These are phyloP conservation scores for Dexiosoma caninum DNA, from an alignment of 2,888 invertebrate genomes.

Conservation along the genomic window DNA sequence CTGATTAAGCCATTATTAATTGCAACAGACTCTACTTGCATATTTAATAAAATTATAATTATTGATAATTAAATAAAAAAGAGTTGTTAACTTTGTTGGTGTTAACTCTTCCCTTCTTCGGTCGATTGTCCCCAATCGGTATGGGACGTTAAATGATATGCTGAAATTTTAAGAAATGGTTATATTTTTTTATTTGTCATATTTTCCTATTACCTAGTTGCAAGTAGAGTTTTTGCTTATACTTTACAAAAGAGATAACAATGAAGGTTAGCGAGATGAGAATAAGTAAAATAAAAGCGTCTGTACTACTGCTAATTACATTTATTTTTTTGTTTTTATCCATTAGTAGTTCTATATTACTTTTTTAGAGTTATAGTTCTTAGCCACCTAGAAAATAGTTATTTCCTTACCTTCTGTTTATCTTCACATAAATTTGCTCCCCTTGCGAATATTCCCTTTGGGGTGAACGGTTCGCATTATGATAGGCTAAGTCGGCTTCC, in stretches of 20 bases:
- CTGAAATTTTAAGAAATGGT: not conserved
- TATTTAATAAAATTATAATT: not conserved
- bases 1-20: not conserved
- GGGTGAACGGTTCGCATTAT: not conserved
- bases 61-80: not conserved
- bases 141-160: too few species aligned
- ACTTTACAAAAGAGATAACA: not conserved
- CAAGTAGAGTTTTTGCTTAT: not conserved
- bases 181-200: not conserved
- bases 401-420: too few species aligned
- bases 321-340: not conserved
- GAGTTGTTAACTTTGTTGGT: slow-evolving; percentile 10
- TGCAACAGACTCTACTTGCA: not conserved
- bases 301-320: not conserved
- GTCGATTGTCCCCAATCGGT: slow-evolving; percentile 13
- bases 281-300: not conserved
- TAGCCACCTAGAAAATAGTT: too few species aligned
- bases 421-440: slow-evolving; percentile 10
- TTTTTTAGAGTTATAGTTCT: too few species aligned
- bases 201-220: not conserved
- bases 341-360: not conserved
- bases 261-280: too few species aligned
- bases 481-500: not conserved
- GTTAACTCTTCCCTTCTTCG: slow-evolving; percentile 5
- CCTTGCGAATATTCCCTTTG: not conserved